Base-by-base conservation (phyloP, 1,140 invertebrate species). In the Papilio xuthus region DNA sequence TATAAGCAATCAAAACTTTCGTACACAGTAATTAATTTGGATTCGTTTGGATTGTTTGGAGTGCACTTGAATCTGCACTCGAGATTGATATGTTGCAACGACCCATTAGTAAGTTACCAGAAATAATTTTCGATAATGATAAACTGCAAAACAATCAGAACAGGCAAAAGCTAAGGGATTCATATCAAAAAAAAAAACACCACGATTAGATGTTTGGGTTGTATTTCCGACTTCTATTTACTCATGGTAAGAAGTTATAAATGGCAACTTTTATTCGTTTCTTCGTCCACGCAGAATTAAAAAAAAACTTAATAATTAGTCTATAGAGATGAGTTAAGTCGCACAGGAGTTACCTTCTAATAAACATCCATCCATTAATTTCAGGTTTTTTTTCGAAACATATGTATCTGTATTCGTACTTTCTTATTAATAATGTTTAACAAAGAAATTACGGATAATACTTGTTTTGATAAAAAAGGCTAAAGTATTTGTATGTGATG, bases 81-180 rank as follows among this genome's bases (percentile, higher is more conserved):
- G 20, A 72, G 41, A 20, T 26, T 72, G 70, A 72, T n/a, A 72
- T 72, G 70, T 72, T 72, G 70, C 70, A 72, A 72, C 42, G 70
- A 72, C 70, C 70, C 70, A 72, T 72, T 72, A 72, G 70, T 72
- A 72, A 20, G 70, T 72, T 72, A 47, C 70, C 70, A 72, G 70
- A 72, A 72, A 72, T 72, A 72, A 72, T 42, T 44, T 20, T 23
- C 13, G 70, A 72, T 72, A 72, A 72, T 70, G 15, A 70, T 42
- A 72, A 37, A 41, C 42, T 47, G 70, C 70, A 47, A n/a, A 72
- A 42, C 69, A 71, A 37, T 71, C 69, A 47, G 7, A 28, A 28
- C 60, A 28, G 10, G 12, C 23, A 4, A 26, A 28, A 28, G 60
- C 26, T 63, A 63, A 28, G 18, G 18, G 15, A 8, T n/a, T 53